Conservation (phyloP, 2,113 vertebrate genomes). For the Bos javanicus region DNA sequence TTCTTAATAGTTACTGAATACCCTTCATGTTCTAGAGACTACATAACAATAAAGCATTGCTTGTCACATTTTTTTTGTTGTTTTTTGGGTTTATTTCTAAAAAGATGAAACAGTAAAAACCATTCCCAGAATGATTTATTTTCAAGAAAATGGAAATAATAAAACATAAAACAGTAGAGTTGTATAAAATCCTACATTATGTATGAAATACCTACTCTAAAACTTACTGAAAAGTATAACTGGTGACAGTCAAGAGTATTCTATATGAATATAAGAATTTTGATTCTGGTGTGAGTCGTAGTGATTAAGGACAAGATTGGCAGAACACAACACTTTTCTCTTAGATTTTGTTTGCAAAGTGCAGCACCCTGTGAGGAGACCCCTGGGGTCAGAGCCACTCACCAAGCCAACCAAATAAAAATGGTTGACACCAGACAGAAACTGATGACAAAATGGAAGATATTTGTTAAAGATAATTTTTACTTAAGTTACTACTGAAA, state of each 20-base stretch:
- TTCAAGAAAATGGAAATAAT: constrained; percentile 12
- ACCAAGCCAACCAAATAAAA: background rate
- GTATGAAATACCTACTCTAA: background rate
- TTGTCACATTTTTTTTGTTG: background rate
- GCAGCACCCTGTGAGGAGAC: background rate
- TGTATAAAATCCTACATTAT: background rate
- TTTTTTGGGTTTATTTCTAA: background rate
- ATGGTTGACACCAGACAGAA: background rate
- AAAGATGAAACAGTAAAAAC: background rate
- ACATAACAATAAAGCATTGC: background rate
- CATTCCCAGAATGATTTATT: background rate
- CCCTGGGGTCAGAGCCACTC: background rate
- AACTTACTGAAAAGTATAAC: background rate
- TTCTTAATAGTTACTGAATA: constrained; percentile 20
- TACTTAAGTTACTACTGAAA: background rate
- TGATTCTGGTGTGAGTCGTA: background rate
- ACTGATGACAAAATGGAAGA: background rate
- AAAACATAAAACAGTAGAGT: background rate
- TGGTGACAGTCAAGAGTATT: background rate
- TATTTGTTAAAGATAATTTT: background rate
- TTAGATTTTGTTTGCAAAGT: background rate
- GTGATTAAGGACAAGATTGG: background rate
- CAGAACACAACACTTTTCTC: background rate
- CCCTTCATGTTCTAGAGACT: background rate
- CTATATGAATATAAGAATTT: background rate